Percentiles rank a stretch among this genome's conserved stretches.
phyloP scores from a whole-genome alignment of 2,113 vertebrate species.

The Sinocyclocheilus maitianheensis region DNA sequence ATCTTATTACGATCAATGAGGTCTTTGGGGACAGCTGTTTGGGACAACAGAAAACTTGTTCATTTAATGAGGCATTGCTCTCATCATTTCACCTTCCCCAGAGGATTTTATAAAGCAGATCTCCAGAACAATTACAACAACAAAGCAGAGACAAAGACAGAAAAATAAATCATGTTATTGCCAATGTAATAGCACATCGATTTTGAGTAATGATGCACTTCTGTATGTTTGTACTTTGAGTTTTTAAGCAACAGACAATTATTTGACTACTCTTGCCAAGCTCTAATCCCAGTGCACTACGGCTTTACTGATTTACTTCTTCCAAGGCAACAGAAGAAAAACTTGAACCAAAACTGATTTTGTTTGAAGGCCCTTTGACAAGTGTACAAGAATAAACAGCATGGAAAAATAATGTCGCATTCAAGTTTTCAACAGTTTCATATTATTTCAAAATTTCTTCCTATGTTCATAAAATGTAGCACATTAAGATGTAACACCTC shows the following conservation, averaged over 20 bases:
- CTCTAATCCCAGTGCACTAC: conserved; percentile 4
- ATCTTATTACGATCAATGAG: conserved; percentile 45
- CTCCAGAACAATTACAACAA: conserved; percentile 46
- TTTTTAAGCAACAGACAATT: neutral
- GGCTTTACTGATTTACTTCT: neutral
- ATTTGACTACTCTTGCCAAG: neutral
- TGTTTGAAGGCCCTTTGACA: conserved; percentile 8
- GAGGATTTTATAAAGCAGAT: conserved; percentile 44
- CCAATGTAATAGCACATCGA: conserved; percentile 32
- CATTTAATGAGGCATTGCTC: conserved; percentile 48
- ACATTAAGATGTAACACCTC: conserved; percentile 23
- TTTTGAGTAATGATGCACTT: conserved; percentile 20
- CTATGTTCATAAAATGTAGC: neutral
- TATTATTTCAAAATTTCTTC: neutral
- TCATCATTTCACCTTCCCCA: conserved; percentile 42
- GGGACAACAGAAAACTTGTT: conserved; percentile 43
- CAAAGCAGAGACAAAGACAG: conserved; percentile 24
- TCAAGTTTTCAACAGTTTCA: neutral
- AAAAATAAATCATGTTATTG: conserved; percentile 39
- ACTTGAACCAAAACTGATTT: neutral
- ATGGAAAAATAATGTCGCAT: neutral
- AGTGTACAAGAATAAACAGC: neutral
- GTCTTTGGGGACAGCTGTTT: conserved; percentile 35
- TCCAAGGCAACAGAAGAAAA: neutral
- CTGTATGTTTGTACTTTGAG: neutral